phyloP scores from a whole-genome alignment of 1,140 invertebrate genomes.

The Rhynchophorus ferrugineus region DNA sequence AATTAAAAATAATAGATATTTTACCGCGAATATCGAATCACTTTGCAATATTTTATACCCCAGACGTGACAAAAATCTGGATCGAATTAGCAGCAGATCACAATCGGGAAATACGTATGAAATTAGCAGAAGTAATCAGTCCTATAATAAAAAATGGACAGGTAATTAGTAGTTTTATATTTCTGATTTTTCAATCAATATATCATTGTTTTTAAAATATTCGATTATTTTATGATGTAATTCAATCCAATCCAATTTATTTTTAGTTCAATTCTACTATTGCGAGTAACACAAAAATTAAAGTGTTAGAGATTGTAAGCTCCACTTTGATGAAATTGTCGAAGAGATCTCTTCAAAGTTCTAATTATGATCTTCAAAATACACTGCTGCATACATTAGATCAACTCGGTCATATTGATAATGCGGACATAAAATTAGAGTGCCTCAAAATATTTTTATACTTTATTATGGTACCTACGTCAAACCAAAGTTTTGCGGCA shows the following conservation, averaged over 20 bases:
- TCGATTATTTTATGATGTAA: too few relatives aligned
- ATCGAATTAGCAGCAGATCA: conserved; percentile 39
- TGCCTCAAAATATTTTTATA: conserved; percentile 54
- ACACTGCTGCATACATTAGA: conserved; percentile 47
- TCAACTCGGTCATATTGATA: conserved; percentile 43
- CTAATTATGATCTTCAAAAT: conserved; percentile 47
- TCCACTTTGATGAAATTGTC: conserved; percentile 44
- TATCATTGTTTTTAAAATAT: too few relatives aligned
- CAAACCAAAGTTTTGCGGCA: conserved; percentile 52
- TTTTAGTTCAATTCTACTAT: conserved; percentile 37
- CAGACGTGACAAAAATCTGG: conserved; percentile 38
- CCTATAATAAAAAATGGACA: conserved; percentile 35
- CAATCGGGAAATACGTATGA: conserved; percentile 35
- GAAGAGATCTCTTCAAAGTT: conserved; percentile 44
- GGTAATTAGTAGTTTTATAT: conserved; percentile 23
- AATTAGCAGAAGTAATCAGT: conserved; percentile 35
- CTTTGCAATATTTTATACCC: conserved; percentile 39
- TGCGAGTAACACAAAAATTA: conserved; percentile 39
- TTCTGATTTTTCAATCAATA: too few relatives aligned
- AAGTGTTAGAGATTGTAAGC: conserved; percentile 46
- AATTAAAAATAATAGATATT: conserved; percentile 15
- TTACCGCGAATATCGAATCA: conserved; percentile 41
- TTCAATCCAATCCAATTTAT: too few relatives aligned
- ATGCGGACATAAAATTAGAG: conserved; percentile 44
- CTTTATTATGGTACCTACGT: conserved; percentile 56